Conservation (phyloP, 2,888 invertebrate genomes). For the Euzophera pinguis region DNA sequence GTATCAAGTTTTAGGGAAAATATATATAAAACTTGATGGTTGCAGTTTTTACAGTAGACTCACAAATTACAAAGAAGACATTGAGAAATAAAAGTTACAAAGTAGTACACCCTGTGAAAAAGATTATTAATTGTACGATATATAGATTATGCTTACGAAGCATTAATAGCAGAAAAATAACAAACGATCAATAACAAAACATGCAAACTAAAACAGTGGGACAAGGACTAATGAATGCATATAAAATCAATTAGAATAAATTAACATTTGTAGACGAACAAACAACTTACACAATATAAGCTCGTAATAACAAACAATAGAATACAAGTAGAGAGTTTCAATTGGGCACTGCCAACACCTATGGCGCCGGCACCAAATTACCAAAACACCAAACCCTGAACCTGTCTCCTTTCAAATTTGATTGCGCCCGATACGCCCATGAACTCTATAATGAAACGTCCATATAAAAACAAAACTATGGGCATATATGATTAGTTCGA, state of each 20-base stretch:
- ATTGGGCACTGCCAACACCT: conserved; percentile 57
- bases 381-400: conserved; percentile 60
- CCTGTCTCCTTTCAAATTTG: conserved; percentile 77
- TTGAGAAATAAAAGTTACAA: too few species aligned
- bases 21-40: too few species aligned
- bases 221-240: conserved; percentile 21
- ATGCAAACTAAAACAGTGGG: conserved; percentile 2
- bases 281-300: conserved; percentile 13
- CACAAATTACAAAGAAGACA: too few species aligned
- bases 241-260: conserved; percentile 10
- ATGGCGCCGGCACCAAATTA: conserved; percentile 73
- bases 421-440: conserved; percentile 77
- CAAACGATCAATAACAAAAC: conserved; percentile 11
- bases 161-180: not conserved
- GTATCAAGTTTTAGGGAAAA: too few species aligned
- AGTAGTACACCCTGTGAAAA: too few species aligned
- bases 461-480: conserved; percentile 78
- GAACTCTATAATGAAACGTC: conserved; percentile 77
- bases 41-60: too few species aligned
- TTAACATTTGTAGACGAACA: conserved; percentile 13
- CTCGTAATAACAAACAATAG: conserved; percentile 34
- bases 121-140: not conserved
- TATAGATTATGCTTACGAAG: not conserved
- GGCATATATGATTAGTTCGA: conserved; percentile 79
- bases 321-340: conserved; percentile 39